Percentiles rank a stretch among this genome's conserved stretches.
Conservation (phyloP, 2,113 vertebrate genomes). For the Istiophorus platypterus region DNA sequence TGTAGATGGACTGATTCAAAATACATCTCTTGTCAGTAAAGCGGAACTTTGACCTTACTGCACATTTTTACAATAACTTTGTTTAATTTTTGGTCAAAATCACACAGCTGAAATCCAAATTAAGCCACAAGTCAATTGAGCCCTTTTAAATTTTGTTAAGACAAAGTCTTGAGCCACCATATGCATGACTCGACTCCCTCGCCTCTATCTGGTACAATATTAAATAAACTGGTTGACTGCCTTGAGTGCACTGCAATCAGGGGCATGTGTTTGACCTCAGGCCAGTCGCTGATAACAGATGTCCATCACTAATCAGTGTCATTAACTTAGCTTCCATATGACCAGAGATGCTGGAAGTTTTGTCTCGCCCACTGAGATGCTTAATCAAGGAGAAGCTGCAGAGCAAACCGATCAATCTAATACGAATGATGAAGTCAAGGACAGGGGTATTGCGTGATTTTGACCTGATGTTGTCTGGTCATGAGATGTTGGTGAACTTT, state of each 20-base stretch:
- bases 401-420: constrained; percentile 62
- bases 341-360: constrained; percentile 2
- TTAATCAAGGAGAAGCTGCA: constrained; percentile 43
- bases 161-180: background rate
- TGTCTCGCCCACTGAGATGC: constrained; percentile 20
- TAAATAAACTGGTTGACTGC: background rate
- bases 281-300: constrained; percentile 54
- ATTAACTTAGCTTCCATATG: constrained; percentile 18
- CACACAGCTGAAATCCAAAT: too few relatives aligned
- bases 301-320: constrained; percentile 59
- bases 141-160: background rate
- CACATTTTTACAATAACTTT: too few relatives aligned
- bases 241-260: background rate
- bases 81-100: background rate
- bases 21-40: background rate
- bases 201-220: background rate
- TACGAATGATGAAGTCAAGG: constrained; percentile 16
- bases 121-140: background rate
- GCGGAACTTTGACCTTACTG: background rate
- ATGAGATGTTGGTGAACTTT: constrained; percentile 67
- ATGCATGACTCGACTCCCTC: background rate
- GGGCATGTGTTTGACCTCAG: constrained; percentile 32
- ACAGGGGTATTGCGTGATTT: constrained; percentile 7
- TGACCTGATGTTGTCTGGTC: constrained; percentile 60
- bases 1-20: background rate